Base-by-base conservation (phyloP, 35 echinoderm and acorn worm genomes). In the Anneissia japonica region DNA sequence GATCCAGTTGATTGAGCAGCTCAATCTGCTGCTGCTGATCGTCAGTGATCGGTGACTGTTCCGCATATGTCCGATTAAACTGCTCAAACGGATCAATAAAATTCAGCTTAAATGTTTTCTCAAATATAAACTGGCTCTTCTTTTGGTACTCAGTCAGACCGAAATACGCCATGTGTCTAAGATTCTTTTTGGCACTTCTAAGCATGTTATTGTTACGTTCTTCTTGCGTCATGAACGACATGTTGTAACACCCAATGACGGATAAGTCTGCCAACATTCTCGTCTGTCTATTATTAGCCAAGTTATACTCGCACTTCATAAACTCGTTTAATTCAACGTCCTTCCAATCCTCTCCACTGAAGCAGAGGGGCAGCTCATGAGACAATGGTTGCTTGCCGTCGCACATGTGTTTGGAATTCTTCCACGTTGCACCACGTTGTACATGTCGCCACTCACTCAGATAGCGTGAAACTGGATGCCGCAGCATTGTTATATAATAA, bases 371-470 rank as follows among this genome's bases (percentile, higher is more conserved):
- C 19, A 99, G 38, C 74, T 99, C 86, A 31, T 92, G 79, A 7
- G 81, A 33, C 11, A 83, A 82, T 0, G 96, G 89, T 39, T 34
- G 26, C 26, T 76, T 77, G 9, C 92, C 96, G 33, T 92, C 81
- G 75, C 96, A 99, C 89, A 94, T 93, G 89, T 94, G 96, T 13
- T 75, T 45, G 1, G 91, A 21, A 32, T 72, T 85, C 35, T 87
- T 89, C 96, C 96, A 99, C 0, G 96, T 99, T 26, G 96, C 96
- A 4, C 96, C 92, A 17, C 96, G 76, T 32, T 91, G 79, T 0
- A 93, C 89, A 79, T 99, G 96, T 14, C 86, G 78, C 96, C 96
- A 99, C 45, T 99, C 92, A 76, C 96, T 99, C 64, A 99, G 81
- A 43, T 83, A 99, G 17, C 96, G 74, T 10, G 75, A 30, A 0